Conservation (phyloP, 1,140 invertebrate genomes). For the Melitaea cinxia region DNA sequence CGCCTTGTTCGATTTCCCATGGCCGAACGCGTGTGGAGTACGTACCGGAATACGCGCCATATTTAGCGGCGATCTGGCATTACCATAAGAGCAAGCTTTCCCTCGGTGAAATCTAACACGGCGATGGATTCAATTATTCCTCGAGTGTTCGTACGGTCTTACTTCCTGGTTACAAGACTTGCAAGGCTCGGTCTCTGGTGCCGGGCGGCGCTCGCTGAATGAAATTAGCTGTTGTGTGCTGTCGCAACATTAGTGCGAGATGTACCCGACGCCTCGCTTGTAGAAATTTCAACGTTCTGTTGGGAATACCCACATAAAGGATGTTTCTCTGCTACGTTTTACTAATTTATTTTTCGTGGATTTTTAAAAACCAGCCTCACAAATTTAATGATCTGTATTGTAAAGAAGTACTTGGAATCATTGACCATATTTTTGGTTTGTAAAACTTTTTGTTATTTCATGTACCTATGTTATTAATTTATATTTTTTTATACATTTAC, state of each 20-base stretch:
- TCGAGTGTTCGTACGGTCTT: background rate
- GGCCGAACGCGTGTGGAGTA: background rate
- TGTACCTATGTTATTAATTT: too few relatives aligned
- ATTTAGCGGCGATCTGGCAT: constrained; percentile 7
- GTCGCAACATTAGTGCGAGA: background rate
- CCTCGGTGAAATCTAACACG: constrained; percentile 3
- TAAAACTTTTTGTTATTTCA: too few relatives aligned
- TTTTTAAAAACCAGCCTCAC: too few relatives aligned
- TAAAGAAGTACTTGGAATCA: too few relatives aligned
- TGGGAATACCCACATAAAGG: too few relatives aligned
- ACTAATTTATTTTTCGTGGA: too few relatives aligned
- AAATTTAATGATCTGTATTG: too few relatives aligned
- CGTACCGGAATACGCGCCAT: constrained; percentile 10
- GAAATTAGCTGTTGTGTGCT: background rate
- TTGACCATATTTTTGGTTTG: too few relatives aligned
- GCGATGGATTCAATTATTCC: constrained; percentile 1
- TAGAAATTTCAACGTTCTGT: too few relatives aligned
- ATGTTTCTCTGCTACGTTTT: too few relatives aligned
- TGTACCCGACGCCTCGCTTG: background rate
- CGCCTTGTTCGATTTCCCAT: constrained; percentile 1
- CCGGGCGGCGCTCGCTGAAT: background rate
- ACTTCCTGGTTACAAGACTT: background rate
- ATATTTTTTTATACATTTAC: too few relatives aligned
- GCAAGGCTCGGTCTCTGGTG: background rate
- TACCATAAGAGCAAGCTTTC: constrained; percentile 3